Conservation (phyloP, 2,888 invertebrate genomes). For the Yponomeuta evonymella region DNA sequence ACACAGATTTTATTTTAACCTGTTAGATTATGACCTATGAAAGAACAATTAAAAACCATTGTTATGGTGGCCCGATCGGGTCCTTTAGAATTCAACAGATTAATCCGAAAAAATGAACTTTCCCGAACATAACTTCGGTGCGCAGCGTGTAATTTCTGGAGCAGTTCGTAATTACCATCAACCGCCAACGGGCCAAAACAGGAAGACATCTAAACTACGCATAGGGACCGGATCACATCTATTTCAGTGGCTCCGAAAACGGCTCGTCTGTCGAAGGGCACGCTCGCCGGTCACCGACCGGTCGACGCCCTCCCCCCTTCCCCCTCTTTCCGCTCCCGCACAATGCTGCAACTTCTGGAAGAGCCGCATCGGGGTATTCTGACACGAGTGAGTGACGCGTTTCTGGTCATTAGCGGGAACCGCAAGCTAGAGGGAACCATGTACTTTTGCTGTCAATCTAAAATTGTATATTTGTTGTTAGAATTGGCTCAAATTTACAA, state of each 20-base stretch:
- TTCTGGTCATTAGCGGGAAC: too few relatives aligned
- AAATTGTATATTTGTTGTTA: too few relatives aligned
- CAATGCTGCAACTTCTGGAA: not conserved
- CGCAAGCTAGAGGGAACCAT: too few relatives aligned
- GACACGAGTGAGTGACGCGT: not conserved
- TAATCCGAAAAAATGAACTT: not conserved
- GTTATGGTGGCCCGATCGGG: too few relatives aligned
- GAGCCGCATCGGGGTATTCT: not conserved
- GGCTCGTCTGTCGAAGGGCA: slow-evolving; percentile 5
- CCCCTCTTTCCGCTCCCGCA: not conserved
- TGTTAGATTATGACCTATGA: too few relatives aligned
- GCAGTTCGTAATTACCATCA: not conserved
- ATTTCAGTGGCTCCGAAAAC: not conserved
- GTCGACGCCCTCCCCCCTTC: slow-evolving; percentile 1
- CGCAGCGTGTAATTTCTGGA: not conserved
- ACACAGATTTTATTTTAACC: too few relatives aligned
- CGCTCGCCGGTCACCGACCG: slow-evolving; percentile 3
- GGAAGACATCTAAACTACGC: not conserved
- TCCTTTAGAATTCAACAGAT: too few relatives aligned
- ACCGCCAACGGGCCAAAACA: not conserved
- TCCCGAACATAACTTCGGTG: not conserved
- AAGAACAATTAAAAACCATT: too few relatives aligned
- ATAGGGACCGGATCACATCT: not conserved
- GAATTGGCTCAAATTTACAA: too few relatives aligned
- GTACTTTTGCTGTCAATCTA: too few relatives aligned